Percentiles rank a stretch among this genome's conserved stretches.
Conservation (phyloP, 2,888 invertebrate species). For the Philereme vetulata region DNA sequence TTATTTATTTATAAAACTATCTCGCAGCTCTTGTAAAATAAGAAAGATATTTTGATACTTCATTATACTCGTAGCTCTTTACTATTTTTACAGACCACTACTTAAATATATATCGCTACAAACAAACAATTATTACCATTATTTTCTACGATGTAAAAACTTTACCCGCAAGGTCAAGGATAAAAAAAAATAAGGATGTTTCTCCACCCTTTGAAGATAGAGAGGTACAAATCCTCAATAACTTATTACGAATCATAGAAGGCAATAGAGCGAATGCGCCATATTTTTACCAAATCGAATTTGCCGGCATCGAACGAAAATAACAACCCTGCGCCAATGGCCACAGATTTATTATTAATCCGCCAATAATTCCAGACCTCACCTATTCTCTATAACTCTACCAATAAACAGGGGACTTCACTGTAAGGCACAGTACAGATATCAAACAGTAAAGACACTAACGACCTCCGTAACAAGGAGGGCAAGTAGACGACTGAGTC, state of each 20-base stretch:
- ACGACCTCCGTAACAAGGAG: background rate
- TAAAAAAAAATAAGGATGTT: too few species aligned
- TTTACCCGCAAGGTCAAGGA: too few species aligned
- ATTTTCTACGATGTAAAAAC: too few species aligned
- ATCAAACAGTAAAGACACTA: background rate
- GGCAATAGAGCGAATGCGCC: slow-evolving; percentile 26
- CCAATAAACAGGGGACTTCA: slow-evolving; percentile 17
- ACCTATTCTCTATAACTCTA: slow-evolving; percentile 32
- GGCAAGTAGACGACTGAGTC: too few species aligned
- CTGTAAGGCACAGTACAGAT: slow-evolving; percentile 8
- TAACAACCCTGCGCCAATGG: slow-evolving; percentile 35
- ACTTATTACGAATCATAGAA: slow-evolving; percentile 26
- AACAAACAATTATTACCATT: too few species aligned
- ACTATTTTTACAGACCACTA: too few species aligned
- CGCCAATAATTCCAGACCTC: slow-evolving; percentile 54
- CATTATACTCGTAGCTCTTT: too few species aligned
- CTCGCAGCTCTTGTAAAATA: too few species aligned
- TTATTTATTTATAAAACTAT: too few species aligned
- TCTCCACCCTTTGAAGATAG: background rate
- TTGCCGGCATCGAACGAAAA: slow-evolving; percentile 30
- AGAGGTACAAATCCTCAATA: slow-evolving; percentile 1
- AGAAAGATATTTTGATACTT: too few species aligned
- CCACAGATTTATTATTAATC: slow-evolving; percentile 67
- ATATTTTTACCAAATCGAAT: slow-evolving; percentile 34
- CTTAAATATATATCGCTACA: too few species aligned